Evolutionary conservation across 2,888 invertebrate genomes (phyloP).

Genomic region (Steinernema carpocapsae): DNA sequence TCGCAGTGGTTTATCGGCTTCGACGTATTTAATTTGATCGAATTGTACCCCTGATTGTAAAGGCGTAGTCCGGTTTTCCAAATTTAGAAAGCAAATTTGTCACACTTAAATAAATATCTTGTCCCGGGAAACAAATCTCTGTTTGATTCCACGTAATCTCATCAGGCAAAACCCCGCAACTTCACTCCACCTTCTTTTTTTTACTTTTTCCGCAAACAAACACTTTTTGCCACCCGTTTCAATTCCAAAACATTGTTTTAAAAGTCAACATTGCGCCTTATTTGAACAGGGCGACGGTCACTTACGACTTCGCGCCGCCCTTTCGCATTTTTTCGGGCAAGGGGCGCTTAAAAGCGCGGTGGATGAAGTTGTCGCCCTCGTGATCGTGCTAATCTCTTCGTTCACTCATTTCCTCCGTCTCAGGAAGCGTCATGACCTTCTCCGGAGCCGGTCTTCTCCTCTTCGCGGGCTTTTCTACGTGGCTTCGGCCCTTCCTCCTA

Average conservation of each 20-base stretch:
- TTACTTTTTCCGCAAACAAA: not conserved
- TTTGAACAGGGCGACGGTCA: slow-evolving; percentile 19
- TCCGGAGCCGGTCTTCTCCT: no score
- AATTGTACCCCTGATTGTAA: not conserved
- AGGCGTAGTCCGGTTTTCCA: no score
- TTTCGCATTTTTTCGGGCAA: slow-evolving; percentile 8
- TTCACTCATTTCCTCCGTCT: no score
- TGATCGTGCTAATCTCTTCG: no score
- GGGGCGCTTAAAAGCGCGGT: not conserved
- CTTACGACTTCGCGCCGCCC: slow-evolving; percentile 6
- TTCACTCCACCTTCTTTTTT: not conserved
- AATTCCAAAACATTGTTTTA: slow-evolving; percentile 3
- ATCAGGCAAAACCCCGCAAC: not conserved
- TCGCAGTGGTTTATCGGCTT: not conserved
- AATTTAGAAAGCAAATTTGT: no score
- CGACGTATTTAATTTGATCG: not conserved
- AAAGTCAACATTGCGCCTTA: slow-evolving; percentile 1
- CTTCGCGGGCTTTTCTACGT: not conserved
- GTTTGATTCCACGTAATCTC: not conserved
- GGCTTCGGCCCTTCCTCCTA: not conserved
- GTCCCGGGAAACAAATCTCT: not conserved
- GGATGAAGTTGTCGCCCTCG: not conserved
- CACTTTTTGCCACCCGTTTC: not conserved
- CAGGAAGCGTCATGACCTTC: no score
- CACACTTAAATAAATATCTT: no score